Base-by-base conservation (phyloP, 2,797 vertebrate species). In the Eptatretus atami region DNA sequence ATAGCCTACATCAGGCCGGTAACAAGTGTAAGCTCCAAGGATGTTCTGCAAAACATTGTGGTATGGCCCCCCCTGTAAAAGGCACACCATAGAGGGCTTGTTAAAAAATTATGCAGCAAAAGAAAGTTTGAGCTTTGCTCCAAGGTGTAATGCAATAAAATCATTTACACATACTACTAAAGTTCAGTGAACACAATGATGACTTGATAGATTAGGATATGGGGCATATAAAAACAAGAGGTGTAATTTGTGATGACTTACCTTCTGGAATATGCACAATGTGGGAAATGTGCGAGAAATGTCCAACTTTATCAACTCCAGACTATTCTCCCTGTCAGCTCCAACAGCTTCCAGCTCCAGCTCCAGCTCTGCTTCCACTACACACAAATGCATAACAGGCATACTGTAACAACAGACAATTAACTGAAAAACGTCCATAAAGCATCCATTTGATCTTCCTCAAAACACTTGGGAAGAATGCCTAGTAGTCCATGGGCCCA, bases 21-120 rank as follows among this genome's bases (percentile, higher is more conserved):
- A 95, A 73, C 87, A 95, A 13, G 87, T 92, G 71, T 94, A 95
- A 2, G 86, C 86, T 76, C 87, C 87, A 72, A 95, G 76, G 74
- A 95, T 77, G 78, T 84, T 87, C 80, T 95, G 87, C 77, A 95
- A 70, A 5, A 77, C 80, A 66, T 95, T 85, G 53, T 90, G 78
- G 68, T 92, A 95, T 9, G 87, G 87, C 53, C 87, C 87, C n/a
- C 87, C 86, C 87, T 95, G 64, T 6, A 74, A 74, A 65, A 25
- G 63, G 64, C 63, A 63, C 69, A 68, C 10, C 69, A 65, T 71
- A 69, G 60, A 5, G 65, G 65, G 44, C 69, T 54, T 67, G 65
- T 3, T 53, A 8, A 64, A 53, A 64, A 11, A 53, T 53, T 2
- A 54, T 55, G 19, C 54, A 61, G 9, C 25, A 24, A 19, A 19